These are phyloP conservation scores for Capromys pilorides DNA, from an alignment of 2,797 vertebrate genomes.

Conservation along the genomic window DNA sequence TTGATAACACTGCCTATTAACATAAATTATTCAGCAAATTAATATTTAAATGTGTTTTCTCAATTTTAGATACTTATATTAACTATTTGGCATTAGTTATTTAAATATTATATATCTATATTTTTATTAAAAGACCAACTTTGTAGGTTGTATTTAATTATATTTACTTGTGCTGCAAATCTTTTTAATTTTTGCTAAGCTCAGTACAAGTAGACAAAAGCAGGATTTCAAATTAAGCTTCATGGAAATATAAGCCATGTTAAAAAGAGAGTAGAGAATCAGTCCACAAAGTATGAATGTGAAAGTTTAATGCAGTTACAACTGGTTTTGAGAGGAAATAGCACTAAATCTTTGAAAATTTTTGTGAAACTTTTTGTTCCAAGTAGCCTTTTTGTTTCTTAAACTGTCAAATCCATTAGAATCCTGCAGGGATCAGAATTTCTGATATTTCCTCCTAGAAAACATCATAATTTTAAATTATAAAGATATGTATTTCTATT, in stretches of 20 bases:
- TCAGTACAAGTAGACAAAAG: background rate
- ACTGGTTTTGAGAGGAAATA: background rate
- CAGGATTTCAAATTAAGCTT: background rate
- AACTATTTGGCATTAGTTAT: background rate
- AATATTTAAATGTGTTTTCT: background rate
- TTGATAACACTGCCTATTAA: background rate
- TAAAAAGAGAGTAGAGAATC: background rate
- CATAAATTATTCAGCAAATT: slow-evolving; percentile 4
- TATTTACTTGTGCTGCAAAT: background rate
- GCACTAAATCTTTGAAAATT: background rate
- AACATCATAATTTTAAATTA: background rate
- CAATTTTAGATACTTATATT: background rate
- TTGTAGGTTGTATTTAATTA: background rate
- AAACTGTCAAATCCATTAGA: background rate
- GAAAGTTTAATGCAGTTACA: background rate
- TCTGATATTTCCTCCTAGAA: background rate
- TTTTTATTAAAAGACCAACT: background rate
- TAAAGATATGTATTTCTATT: background rate
- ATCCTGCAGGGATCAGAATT: background rate
- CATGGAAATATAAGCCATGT: background rate
- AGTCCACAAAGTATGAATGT: background rate
- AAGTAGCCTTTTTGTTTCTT: background rate
- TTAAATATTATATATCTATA: background rate
- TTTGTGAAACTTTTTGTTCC: background rate
- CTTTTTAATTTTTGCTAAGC: slow-evolving; percentile 10